Evolutionary conservation across 2,888 invertebrate genomes (phyloP).

Genomic region (Harpalus rubripes): DNA sequence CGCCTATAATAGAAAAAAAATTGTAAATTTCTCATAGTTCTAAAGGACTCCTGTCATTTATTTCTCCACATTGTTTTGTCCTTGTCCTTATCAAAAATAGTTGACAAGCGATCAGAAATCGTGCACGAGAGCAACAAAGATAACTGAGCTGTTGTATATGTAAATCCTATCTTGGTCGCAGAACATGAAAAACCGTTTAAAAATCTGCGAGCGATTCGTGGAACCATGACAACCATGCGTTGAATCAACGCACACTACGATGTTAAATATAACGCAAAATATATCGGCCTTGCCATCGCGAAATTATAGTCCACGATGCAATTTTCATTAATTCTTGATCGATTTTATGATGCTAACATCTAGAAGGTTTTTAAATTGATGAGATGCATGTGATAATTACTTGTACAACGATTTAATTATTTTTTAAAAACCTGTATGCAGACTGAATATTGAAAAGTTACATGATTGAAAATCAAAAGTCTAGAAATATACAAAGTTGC

Average conservation of each 20-base stretch:
- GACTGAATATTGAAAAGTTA: constrained; percentile 18
- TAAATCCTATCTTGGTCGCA: constrained; percentile 41
- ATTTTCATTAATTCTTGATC: constrained; percentile 36
- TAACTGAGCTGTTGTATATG: constrained; percentile 38
- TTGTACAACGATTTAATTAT: constrained; percentile 13
- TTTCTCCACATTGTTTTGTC: constrained; percentile 55
- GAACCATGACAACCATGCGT: constrained; percentile 14
- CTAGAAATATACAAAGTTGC: constrained; percentile 4
- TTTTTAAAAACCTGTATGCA: constrained; percentile 8
- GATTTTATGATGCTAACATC: constrained; percentile 24
- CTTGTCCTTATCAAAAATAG: constrained; percentile 64
- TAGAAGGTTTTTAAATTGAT: background rate
- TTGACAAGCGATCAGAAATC: constrained; percentile 56
- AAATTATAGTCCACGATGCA: constrained; percentile 11
- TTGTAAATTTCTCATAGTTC: background rate
- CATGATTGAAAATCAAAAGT: background rate
- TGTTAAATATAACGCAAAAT: constrained; percentile 14
- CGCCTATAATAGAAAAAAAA: constrained; percentile 11
- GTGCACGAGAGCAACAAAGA: constrained; percentile 37
- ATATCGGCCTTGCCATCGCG: constrained; percentile 26
- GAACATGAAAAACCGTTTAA: constrained; percentile 47
- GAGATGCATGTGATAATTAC: constrained; percentile 31
- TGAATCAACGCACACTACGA: background rate
- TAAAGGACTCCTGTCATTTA: constrained; percentile 43
- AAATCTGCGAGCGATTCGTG: constrained; percentile 16